Conservation (phyloP, 2,797 vertebrate genomes). For the Aplochiton taeniatus region DNA sequence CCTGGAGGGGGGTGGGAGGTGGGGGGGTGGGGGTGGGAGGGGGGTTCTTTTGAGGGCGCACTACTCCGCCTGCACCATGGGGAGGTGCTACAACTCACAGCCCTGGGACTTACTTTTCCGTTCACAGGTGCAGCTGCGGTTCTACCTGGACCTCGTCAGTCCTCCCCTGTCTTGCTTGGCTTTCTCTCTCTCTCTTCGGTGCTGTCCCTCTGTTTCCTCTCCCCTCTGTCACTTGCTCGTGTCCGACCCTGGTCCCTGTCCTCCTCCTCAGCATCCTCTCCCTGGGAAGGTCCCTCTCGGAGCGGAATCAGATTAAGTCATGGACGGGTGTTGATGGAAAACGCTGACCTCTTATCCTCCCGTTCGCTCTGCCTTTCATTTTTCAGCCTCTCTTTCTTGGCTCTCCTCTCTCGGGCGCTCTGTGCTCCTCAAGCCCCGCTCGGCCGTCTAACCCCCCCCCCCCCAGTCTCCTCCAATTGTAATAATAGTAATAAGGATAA, state of each 20-base stretch:
- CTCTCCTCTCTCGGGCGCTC: conserved; percentile 68
- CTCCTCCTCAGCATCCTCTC: conserved; percentile 74
- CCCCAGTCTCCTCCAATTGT: conserved; percentile 69
- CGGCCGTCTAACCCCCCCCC: conserved; percentile 79
- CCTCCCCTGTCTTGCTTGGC: too few relatives aligned
- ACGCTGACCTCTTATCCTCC: conserved; percentile 96
- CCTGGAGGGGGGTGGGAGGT: too few relatives aligned
- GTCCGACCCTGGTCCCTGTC: conserved; percentile 24
- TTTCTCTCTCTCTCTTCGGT: background rate
- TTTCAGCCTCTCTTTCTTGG: conserved; percentile 81
- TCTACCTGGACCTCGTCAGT: background rate
- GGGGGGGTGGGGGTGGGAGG: too few relatives aligned
- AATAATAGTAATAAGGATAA: conserved; percentile 84
- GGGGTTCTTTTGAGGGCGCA: conserved; percentile 65
- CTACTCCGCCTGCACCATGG: conserved; percentile 82
- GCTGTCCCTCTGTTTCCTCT: background rate
- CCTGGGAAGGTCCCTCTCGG: conserved; percentile 91
- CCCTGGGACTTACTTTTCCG: background rate
- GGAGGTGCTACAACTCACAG: conserved; percentile 82
- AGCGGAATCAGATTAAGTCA: conserved; percentile 94
- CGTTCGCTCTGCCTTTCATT: conserved; percentile 91
- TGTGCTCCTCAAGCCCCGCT: conserved; percentile 75
- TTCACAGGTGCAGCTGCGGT: background rate
- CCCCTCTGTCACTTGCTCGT: conserved; percentile 10
- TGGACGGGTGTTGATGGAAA: conserved; percentile 97